A percentile compares a stretch with the other conserved stretches of the same genome.
Conservation (phyloP, 23 tunicate genomes). For the Botrylloides violaceus region DNA sequence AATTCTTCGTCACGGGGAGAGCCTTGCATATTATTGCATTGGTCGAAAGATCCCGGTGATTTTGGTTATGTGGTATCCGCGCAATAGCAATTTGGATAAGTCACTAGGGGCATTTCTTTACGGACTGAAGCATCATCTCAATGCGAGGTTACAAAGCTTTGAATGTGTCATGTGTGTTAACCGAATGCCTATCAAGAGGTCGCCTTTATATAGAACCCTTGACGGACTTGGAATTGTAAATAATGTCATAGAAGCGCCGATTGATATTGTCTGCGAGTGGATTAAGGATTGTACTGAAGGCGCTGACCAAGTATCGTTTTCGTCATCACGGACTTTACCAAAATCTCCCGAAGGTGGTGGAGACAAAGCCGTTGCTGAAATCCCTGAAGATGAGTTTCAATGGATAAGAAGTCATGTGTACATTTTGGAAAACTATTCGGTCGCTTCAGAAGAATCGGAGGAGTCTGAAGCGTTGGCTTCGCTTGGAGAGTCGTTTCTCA, state of each 20-base stretch:
- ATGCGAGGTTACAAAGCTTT: background rate
- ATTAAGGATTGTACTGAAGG: background rate
- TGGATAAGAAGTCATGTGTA: conserved; percentile 2
- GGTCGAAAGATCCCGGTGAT: background rate
- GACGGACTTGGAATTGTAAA: background rate
- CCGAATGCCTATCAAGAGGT: background rate
- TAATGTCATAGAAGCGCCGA: background rate
- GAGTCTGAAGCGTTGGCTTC: too few species aligned
- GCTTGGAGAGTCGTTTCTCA: background rate
- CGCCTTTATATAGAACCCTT: background rate
- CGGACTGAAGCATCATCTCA: background rate
- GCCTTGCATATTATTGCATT: background rate
- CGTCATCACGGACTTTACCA: background rate
- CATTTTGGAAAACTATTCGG: background rate
- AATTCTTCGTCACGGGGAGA: background rate
- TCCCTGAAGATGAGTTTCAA: background rate
- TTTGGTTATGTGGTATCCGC: background rate
- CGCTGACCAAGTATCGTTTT: background rate
- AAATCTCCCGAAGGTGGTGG: conserved; percentile 1
- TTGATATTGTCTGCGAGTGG: conserved; percentile 13
- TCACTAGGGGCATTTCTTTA: background rate
- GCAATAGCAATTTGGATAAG: background rate
- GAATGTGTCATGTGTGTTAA: conserved; percentile 14
- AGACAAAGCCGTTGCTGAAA: background rate
- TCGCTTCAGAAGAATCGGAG: too few species aligned